Evolutionary conservation across 2,888 invertebrate species (phyloP).

Genomic region (Hyalella azteca): DNA sequence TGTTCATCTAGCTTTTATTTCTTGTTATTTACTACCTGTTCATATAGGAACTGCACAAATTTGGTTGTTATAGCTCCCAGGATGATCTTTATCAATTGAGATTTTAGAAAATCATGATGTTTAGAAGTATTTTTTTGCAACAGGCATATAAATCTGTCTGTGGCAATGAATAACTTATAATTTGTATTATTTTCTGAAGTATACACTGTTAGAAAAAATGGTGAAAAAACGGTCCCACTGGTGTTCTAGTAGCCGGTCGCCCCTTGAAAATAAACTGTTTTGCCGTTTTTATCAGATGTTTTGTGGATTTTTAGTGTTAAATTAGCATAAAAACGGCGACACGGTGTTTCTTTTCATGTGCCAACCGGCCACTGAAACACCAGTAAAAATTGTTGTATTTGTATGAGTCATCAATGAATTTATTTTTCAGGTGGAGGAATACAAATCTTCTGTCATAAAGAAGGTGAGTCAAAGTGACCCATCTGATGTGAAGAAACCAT

Average conservation of each 20-base stretch:
- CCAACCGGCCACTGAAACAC: background rate
- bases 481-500: background rate
- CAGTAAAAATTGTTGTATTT: background rate
- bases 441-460: constrained; percentile 84
- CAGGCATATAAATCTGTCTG: background rate
- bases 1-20: background rate
- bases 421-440: constrained; percentile 79
- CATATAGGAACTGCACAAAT: background rate
- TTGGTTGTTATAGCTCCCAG: background rate
- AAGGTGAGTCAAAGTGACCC: constrained; percentile 67
- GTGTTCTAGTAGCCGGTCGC: background rate
- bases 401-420: constrained; percentile 6
- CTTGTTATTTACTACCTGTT: background rate
- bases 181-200: background rate
- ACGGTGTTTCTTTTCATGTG: background rate
- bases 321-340: background rate
- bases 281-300: background rate
- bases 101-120: background rate
- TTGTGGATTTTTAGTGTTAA: background rate
- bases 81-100: background rate
- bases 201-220: background rate
- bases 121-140: background rate
- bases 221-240: background rate
- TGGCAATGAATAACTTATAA: background rate
- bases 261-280: background rate